These are phyloP conservation scores for Arenicola marina DNA, from an alignment of 2,888 invertebrate genomes.

Conservation along the genomic window DNA sequence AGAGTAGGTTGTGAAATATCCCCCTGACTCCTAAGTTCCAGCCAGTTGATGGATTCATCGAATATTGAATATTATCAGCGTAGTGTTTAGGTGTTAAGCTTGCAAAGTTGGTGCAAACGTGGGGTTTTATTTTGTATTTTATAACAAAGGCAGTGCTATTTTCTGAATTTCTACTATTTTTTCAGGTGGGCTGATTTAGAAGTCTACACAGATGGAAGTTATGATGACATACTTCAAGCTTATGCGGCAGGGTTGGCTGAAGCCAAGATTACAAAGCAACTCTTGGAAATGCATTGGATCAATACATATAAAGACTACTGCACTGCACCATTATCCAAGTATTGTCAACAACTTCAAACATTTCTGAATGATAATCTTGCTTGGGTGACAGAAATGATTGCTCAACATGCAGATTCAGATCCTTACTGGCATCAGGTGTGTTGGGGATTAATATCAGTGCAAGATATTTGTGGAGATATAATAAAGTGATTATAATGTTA, in stretches of 20 bases:
- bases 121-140: too few relatives aligned
- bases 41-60: too few relatives aligned
- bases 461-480: too few relatives aligned
- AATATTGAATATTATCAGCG: too few relatives aligned
- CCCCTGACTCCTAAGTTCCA: too few relatives aligned
- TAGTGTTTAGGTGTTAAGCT: too few relatives aligned
- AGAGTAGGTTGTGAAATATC: too few relatives aligned
- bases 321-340: slow-evolving; percentile 57
- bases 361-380: slow-evolving; percentile 71
- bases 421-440: slow-evolving; percentile 84
- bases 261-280: slow-evolving; percentile 74
- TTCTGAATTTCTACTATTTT: neutral
- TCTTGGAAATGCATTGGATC: slow-evolving; percentile 79
- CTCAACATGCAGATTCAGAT: slow-evolving; percentile 63
- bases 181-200: slow-evolving; percentile 80
- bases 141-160: too few relatives aligned
- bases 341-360: slow-evolving; percentile 71
- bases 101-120: too few relatives aligned
- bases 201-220: slow-evolving; percentile 75
- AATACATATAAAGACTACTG: slow-evolving; percentile 73
- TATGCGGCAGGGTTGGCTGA: slow-evolving; percentile 85
- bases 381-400: slow-evolving; percentile 69
- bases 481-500: too few relatives aligned
- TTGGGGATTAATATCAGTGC: too few relatives aligned
- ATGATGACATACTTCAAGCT: slow-evolving; percentile 80